Evolutionary conservation across 2,113 vertebrate species (phyloP).

Genomic region (Talpa occidentalis): DNA sequence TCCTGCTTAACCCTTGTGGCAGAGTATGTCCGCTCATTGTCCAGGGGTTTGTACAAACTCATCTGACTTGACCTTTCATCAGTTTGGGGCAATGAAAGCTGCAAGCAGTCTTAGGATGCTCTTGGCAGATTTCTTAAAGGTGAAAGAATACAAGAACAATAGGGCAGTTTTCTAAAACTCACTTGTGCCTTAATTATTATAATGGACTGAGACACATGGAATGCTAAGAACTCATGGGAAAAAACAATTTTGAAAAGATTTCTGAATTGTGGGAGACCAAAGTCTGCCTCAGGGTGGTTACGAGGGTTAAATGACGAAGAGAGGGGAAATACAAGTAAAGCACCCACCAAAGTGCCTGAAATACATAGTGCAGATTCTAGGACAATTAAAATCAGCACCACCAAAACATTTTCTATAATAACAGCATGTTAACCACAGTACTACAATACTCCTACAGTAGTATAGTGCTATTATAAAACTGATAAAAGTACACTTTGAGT

Average conservation of each 20-base stretch:
- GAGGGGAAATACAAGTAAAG: background rate
- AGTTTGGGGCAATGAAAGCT: background rate
- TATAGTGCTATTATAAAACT: background rate
- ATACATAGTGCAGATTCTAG: background rate
- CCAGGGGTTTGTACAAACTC: background rate
- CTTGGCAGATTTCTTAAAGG: background rate
- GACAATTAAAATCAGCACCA: background rate
- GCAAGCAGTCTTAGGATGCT: background rate
- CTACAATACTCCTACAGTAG: background rate
- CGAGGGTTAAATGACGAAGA: background rate
- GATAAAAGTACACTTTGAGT: background rate
- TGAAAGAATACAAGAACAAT: background rate
- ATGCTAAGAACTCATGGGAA: background rate
- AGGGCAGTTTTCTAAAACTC: background rate
- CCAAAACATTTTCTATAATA: background rate
- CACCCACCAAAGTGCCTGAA: background rate
- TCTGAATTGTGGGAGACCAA: background rate
- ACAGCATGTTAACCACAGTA: background rate
- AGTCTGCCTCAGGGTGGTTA: background rate
- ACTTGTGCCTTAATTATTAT: conserved; percentile 1
- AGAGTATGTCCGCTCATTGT: background rate
- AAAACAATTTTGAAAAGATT: conserved; percentile 36
- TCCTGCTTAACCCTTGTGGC: background rate
- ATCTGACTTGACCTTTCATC: background rate
- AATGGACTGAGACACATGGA: background rate